Percentiles rank a stretch among this genome's conserved stretches.
Conservation (phyloP, 1,140 invertebrate genomes). For the Gonatopus flavifemur region DNA sequence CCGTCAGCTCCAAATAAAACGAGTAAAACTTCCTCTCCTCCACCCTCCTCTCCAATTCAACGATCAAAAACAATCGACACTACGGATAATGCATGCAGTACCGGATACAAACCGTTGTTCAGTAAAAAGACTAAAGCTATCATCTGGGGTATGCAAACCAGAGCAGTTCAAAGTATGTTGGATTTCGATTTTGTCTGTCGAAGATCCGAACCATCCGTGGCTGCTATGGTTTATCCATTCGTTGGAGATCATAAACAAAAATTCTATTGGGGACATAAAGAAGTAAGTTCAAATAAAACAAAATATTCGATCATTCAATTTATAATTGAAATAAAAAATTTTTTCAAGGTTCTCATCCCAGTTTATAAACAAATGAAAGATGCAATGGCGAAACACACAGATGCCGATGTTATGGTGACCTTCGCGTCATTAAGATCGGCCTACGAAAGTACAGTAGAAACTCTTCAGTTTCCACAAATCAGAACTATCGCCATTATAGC, state of each 20-base stretch:
- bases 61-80: slow-evolving; percentile 31
- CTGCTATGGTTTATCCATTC: slow-evolving; percentile 97
- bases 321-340: not conserved
- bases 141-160: slow-evolving; percentile 98
- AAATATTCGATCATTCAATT: not conserved
- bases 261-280: slow-evolving; percentile 99
- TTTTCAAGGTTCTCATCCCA: slow-evolving; percentile 52
- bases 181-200: slow-evolving; percentile 99
- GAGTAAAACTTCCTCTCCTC: slow-evolving; percentile 31
- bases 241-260: slow-evolving; percentile 99
- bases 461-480: slow-evolving; percentile 90
- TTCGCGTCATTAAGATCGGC: slow-evolving; percentile 98
- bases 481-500: slow-evolving; percentile 98
- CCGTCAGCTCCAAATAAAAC: slow-evolving; percentile 48
- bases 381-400: slow-evolving; percentile 92
- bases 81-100: slow-evolving; percentile 26
- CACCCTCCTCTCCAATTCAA: slow-evolving; percentile 20
- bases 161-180: slow-evolving; percentile 97
- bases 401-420: slow-evolving; percentile 96
- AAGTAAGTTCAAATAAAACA: slow-evolving; percentile 51
- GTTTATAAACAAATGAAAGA: slow-evolving; percentile 98
- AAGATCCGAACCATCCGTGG: slow-evolving; percentile 83
- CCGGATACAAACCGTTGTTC: slow-evolving; percentile 65
- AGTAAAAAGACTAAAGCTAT: slow-evolving; percentile 87
- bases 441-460: slow-evolving; percentile 95